These are phyloP conservation scores for Microtus ochrogaster DNA, from an alignment of 2,113 vertebrate species.

Conservation along the genomic window DNA sequence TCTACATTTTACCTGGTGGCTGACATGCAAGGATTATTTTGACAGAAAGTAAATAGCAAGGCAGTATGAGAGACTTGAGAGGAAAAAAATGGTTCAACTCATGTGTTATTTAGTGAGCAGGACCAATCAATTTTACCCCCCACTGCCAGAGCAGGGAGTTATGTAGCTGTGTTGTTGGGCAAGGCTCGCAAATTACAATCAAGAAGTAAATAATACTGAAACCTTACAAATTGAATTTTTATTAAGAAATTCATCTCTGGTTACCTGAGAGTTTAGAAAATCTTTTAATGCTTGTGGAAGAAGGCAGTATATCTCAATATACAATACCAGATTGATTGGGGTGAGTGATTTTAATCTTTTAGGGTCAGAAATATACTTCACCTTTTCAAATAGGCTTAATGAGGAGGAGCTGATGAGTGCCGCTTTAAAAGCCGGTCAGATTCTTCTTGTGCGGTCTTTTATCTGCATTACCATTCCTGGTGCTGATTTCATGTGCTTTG, in stretches of 20 bases:
- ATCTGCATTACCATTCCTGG: conserved; percentile 25
- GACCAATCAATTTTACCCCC: conserved; percentile 45
- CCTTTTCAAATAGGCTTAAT: conserved; percentile 70
- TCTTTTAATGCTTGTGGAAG: conserved; percentile 50
- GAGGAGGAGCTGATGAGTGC: conserved; percentile 52
- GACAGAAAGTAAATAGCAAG: conserved; percentile 79
- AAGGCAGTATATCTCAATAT: conserved; percentile 65
- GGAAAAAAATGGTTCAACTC: conserved; percentile 56
- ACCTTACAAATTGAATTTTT: conserved; percentile 77
- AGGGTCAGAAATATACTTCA: conserved; percentile 71
- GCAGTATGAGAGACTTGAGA: conserved; percentile 33
- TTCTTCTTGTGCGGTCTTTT: conserved; percentile 37
- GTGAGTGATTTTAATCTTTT: conserved; percentile 76
- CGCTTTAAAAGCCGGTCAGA: conserved; percentile 58
- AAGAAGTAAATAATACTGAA: conserved; percentile 72
- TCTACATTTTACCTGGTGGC: conserved; percentile 68
- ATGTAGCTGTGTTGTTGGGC: conserved; percentile 5
- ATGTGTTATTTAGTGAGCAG: conserved; percentile 62
- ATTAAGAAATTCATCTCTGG: conserved; percentile 77
- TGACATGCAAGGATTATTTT: conserved; percentile 64
- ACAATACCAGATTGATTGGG: conserved; percentile 65
- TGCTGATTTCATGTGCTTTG: conserved; percentile 58
- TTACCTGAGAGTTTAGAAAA: conserved; percentile 65
- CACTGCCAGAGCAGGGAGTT: conserved; percentile 66
- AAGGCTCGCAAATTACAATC: conserved; percentile 68